Base-by-base conservation (phyloP, 2,888 invertebrate species). In the Agriopis marginaria region DNA sequence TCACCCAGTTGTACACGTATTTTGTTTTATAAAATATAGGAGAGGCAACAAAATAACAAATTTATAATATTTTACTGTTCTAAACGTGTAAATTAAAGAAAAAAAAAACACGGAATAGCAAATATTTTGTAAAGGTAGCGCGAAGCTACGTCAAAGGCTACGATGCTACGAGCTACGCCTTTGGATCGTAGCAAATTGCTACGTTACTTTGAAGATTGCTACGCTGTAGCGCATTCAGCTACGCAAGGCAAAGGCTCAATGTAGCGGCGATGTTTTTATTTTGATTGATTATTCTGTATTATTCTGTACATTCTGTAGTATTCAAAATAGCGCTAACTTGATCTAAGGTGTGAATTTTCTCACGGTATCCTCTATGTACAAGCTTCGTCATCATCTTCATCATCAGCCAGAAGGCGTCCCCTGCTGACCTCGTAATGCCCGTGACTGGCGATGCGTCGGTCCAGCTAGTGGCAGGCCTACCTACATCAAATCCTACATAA, bases 111-210 rank as follows among this genome's bases (percentile, higher is more conserved):
- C n/a, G 9, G 7, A 4, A 39, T 54, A 40, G 0, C 8, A 14
- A 12, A 3, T 32, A 7, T 49, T 49, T 14, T 49, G 39, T 39
- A 44, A 61, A 62, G 32, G 42, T 44, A 51, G 40, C 10, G n/a
- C n/a, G 55, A 67, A 44, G 62, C 56, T 67, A 62, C 66, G 51
- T 68, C 63, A 68, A 68, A 68, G 68, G 60, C 68, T 68, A 63
- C 54, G 64, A 44, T 42, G 32, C 45, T 53, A 12, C 50, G 42
- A 42, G 61, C 68, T 67, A 59, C 53, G 53, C 53, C 47, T 56
- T 63, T 63, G 59, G 55, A 44, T 53, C 61, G 69, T 69, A 69
- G 69, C 63, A 65, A 65, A 42, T 65, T 69, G 65, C 69, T 69
- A 69, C 69, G 51, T n/a, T 63, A 55, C 63, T 68, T 69, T 53